Evolutionary conservation across 2,113 vertebrate genomes (phyloP).

Genomic region (Charadrius vociferus): DNA sequence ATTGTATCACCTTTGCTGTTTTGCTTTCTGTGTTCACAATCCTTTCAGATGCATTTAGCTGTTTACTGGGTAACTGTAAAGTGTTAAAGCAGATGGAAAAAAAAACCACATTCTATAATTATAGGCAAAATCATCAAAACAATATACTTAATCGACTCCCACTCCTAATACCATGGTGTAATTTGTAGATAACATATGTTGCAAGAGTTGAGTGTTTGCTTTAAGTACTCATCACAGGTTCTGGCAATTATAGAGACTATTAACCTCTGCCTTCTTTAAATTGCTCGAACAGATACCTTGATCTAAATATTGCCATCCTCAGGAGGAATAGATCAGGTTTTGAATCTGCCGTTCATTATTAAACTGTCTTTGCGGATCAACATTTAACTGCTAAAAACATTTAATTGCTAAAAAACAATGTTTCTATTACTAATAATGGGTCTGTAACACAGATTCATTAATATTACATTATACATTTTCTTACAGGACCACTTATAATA

Average conservation of each 20-base stretch:
- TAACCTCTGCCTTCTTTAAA: constrained; percentile 20
- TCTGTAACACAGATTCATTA: not conserved
- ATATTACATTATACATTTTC: not conserved
- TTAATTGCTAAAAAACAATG: not conserved
- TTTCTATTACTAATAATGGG: not conserved
- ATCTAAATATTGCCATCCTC: not conserved
- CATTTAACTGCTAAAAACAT: not conserved
- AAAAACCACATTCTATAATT: not conserved
- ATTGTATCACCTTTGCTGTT: not conserved
- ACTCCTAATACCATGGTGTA: not conserved
- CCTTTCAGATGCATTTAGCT: not conserved
- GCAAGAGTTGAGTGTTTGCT: not conserved
- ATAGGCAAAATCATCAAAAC: constrained; percentile 23
- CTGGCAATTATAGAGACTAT: constrained; percentile 30
- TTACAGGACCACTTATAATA: not conserved
- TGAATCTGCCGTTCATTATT: not conserved
- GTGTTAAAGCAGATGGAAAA: not conserved
- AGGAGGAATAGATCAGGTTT: not conserved
- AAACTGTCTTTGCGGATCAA: not conserved
- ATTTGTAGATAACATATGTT: not conserved
- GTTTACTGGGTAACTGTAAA: not conserved
- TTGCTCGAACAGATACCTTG: not conserved
- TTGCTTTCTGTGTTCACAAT: not conserved
- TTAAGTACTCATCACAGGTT: constrained; percentile 20
- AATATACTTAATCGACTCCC: not conserved